Conservation (phyloP, 1,140 invertebrate species). For the Scaptodrosophila lebanonensis region DNA sequence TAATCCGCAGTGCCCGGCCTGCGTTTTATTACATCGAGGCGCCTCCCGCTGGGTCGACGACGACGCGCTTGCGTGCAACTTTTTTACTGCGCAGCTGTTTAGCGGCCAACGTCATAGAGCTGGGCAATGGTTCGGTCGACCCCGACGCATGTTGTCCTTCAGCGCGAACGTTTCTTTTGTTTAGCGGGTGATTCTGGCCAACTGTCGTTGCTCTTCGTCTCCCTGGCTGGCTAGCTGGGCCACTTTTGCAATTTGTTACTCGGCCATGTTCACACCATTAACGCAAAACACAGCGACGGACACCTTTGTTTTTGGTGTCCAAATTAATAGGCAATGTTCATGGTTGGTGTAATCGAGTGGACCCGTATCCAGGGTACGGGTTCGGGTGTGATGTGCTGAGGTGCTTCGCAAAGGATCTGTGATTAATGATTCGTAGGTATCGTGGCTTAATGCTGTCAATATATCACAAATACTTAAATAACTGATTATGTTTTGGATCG, state of each 20-base stretch:
- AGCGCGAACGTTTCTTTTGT: conserved; percentile 22
- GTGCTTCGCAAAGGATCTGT: conserved; percentile 53
- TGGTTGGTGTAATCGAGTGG: background rate
- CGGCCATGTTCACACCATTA: conserved; percentile 66
- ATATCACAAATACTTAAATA: conserved; percentile 56
- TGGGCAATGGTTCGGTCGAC: too few species aligned
- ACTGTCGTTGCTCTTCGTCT: background rate
- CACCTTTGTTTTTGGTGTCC: conserved; percentile 43
- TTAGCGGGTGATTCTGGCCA: conserved; percentile 35
- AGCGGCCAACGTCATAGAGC: conserved; percentile 9
- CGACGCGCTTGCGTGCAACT: conserved; percentile 56
- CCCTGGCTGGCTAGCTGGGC: conserved; percentile 9
- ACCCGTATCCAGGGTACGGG: too few species aligned
- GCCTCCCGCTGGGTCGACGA: conserved; percentile 53
- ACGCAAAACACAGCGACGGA: conserved; percentile 26
- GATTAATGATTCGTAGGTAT: conserved; percentile 62
- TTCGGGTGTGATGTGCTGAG: too few species aligned
- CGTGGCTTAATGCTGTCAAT: conserved; percentile 65
- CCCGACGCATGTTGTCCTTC: conserved; percentile 27
- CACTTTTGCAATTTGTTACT: conserved; percentile 54
- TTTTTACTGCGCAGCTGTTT: conserved; percentile 34
- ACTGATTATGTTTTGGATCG: conserved; percentile 50
- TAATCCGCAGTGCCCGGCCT: too few species aligned
- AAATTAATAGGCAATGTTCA: conserved; percentile 49
- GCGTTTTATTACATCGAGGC: conserved; percentile 56